These are phyloP conservation scores for Hydrocynus forskahlii DNA, from an alignment of 2,797 vertebrate species.

Conservation along the genomic window DNA sequence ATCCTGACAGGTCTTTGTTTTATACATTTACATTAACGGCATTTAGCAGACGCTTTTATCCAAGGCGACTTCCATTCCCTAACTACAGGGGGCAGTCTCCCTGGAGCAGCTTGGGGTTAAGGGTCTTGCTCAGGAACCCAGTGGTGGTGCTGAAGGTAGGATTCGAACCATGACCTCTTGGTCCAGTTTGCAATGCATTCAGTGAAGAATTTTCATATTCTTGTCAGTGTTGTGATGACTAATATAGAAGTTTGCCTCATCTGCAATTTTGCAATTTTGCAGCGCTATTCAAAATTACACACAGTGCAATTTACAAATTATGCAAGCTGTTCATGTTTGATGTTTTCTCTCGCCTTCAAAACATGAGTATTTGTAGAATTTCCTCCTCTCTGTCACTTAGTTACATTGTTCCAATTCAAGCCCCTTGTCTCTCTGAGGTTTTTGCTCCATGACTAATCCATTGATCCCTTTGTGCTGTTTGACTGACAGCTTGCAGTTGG, in stretches of 20 bases:
- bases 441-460: conserved; percentile 28
- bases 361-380: background rate
- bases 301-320: conserved; percentile 7
- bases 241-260: too few relatives aligned
- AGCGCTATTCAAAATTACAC: background rate
- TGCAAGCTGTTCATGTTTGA: background rate
- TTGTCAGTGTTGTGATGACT: too few relatives aligned
- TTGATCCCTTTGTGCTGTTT: conserved; percentile 22
- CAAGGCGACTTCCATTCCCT: too few relatives aligned
- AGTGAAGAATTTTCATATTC: too few relatives aligned
- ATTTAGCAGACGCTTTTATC: too few relatives aligned
- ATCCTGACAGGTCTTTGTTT: background rate
- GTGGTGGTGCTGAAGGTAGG: too few relatives aligned
- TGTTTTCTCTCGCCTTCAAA: background rate
- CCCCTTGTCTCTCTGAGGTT: background rate
- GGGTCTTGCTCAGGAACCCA: too few relatives aligned
- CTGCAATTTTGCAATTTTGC: background rate
- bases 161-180: too few relatives aligned
- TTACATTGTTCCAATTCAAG: conserved; percentile 18
- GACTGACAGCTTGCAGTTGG: conserved; percentile 17
- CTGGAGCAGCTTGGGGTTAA: too few relatives aligned
- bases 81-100: too few relatives aligned
- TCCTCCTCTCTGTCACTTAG: conserved; percentile 4
- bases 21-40: too few relatives aligned
- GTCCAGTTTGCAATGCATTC: too few relatives aligned